Conservation (phyloP, 1,140 invertebrate genomes). For the Camponotus pennsylvanicus region DNA sequence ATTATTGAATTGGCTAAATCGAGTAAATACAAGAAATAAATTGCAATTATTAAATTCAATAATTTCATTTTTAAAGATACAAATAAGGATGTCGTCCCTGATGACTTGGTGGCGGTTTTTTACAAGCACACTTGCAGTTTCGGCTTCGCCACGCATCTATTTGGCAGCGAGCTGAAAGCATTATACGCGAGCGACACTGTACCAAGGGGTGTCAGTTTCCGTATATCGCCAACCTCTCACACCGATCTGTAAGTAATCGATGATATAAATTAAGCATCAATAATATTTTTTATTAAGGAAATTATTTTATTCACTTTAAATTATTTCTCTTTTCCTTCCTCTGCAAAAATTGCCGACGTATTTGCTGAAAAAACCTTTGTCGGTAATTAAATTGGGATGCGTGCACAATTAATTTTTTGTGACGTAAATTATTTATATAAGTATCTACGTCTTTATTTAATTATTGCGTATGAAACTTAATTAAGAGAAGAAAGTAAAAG, state of each 20-base stretch:
- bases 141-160: conserved; percentile 97
- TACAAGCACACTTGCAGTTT: conserved; percentile 97
- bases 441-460: no score
- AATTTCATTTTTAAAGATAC: conserved; percentile 88
- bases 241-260: conserved; percentile 90
- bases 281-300: neutral
- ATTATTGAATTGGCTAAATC: neutral
- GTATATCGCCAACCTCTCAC: conserved; percentile 96
- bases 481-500: neutral
- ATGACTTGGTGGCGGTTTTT: conserved; percentile 96
- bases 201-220: conserved; percentile 93
- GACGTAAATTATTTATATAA: neutral
- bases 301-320: neutral
- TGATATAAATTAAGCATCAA: neutral
- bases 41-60: neutral
- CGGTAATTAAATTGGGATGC: neutral
- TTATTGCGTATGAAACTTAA: neutral
- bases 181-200: conserved; percentile 93
- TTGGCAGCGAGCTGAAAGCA: conserved; percentile 96
- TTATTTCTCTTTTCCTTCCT: neutral
- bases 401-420: neutral
- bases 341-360: neutral
- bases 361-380: neutral
- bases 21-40: neutral
- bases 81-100: conserved; percentile 96